Conservation (phyloP, 2,797 vertebrate genomes). For the Syngnathus acus region DNA sequence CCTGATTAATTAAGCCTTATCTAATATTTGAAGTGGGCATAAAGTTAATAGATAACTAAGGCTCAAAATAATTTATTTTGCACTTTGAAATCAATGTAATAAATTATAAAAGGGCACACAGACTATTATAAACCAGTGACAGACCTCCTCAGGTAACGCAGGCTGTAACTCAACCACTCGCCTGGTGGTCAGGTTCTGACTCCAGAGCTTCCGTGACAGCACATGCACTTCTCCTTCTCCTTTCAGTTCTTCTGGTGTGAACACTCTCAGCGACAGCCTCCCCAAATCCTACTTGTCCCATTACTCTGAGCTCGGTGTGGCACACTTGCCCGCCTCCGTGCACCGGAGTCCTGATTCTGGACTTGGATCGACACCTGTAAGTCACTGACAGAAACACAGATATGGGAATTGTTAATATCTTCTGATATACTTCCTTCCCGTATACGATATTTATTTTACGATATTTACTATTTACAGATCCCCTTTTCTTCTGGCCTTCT, state of each 20-base stretch:
- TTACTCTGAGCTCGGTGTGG: constrained; percentile 60
- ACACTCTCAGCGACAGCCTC: constrained; percentile 69
- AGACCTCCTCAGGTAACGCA: constrained; percentile 63
- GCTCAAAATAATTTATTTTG: not conserved
- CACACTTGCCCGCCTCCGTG: constrained; percentile 45
- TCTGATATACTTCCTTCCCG: no score
- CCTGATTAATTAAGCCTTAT: not conserved
- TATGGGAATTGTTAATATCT: no score
- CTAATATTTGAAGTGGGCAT: not conserved
- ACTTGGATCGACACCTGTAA: constrained; percentile 76
- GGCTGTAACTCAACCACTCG: constrained; percentile 62
- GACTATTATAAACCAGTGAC: not conserved
- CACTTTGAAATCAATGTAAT: not conserved
- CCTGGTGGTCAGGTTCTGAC: constrained; percentile 57
- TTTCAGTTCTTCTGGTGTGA: constrained; percentile 80
- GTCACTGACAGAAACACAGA: constrained; percentile 30
- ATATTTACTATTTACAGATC: no score
- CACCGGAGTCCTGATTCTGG: constrained; percentile 70
- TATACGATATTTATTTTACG: no score
- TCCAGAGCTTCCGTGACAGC: constrained; percentile 53
- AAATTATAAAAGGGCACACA: not conserved
- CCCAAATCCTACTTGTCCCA: constrained; percentile 66
- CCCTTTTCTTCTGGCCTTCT: no score
- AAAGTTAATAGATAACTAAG: not conserved
- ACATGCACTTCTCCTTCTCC: not conserved